Conservation (phyloP, 1,140 invertebrate genomes). For the Brachionus rubens region DNA sequence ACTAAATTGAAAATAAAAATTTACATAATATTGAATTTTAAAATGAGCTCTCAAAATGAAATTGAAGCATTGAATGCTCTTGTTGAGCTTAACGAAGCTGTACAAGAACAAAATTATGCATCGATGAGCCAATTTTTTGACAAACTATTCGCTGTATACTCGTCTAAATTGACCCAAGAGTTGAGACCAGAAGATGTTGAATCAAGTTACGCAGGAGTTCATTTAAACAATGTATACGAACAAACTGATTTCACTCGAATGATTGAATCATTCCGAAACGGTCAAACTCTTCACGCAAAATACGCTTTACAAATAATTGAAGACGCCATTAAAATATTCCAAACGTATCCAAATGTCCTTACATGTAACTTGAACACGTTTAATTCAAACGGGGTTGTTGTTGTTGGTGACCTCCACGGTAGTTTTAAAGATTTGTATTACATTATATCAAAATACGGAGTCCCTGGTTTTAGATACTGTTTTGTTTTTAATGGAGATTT, state of each 20-base stretch:
- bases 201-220: background rate
- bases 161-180: background rate
- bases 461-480: background rate
- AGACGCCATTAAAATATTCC: background rate
- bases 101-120: background rate
- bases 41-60: background rate
- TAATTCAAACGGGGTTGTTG: background rate
- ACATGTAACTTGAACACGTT: background rate
- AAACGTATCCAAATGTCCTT: background rate
- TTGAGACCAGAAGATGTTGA: background rate
- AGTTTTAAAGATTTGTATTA: slow-evolving; percentile 24
- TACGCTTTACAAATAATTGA: slow-evolving; percentile 9
- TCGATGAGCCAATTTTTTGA: background rate
- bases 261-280: slow-evolving; percentile 19
- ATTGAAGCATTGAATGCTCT: background rate
- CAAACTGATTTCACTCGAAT: background rate
- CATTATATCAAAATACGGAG: slow-evolving; percentile 30
- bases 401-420: slow-evolving; percentile 44
- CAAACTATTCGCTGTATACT: background rate
- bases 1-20: too few relatives aligned
- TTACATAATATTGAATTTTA: background rate
- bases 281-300: background rate
- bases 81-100: background rate
- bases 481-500: slow-evolving; percentile 46
- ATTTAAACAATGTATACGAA: background rate